phyloP scores from a whole-genome alignment of 2,888 invertebrate genomes.

The Tenthredo amoena region DNA sequence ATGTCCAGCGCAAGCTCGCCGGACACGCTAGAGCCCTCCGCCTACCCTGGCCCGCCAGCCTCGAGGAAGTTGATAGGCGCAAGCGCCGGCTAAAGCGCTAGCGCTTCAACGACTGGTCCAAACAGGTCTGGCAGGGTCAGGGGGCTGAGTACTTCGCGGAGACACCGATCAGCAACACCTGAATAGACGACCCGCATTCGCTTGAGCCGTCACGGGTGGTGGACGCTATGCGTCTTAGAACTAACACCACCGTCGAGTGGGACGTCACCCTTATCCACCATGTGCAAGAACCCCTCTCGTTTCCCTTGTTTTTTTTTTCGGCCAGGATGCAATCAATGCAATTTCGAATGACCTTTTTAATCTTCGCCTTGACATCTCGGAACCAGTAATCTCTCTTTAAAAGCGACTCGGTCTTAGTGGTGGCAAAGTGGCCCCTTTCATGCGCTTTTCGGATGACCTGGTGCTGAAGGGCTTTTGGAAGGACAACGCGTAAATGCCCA shows the following conservation, averaged over 20 bases:
- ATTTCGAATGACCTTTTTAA: conserved; percentile 54
- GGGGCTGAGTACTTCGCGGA: conserved; percentile 25
- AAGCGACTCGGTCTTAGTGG: conserved; percentile 56
- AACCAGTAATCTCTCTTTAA: conserved; percentile 57
- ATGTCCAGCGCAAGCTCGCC: not conserved
- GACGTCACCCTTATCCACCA: conserved; percentile 53
- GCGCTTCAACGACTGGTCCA: not conserved
- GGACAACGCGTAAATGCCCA: conserved; percentile 55
- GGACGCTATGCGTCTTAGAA: conserved; percentile 53
- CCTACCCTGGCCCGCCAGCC: conserved; percentile 74
- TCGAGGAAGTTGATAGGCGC: not conserved
- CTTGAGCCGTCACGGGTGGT: conserved; percentile 39
- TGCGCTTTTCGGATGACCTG: conserved; percentile 56
- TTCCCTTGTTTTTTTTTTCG: conserved; percentile 56
- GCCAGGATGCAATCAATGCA: conserved; percentile 58
- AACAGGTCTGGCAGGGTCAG: conserved; percentile 39
- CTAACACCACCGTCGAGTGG: conserved; percentile 54
- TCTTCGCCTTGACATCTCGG: conserved; percentile 48
- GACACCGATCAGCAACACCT: conserved; percentile 38
- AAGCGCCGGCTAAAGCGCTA: not conserved
- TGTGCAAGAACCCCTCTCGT: conserved; percentile 54
- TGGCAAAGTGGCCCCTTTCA: conserved; percentile 58
- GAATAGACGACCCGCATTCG: conserved; percentile 9
- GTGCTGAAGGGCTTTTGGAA: conserved; percentile 54
- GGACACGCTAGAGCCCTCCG: not conserved